A percentile compares a stretch with the other conserved stretches of the same genome.
Conservation (phyloP, 2,113 vertebrate genomes). For the Galemys pyrenaicus region DNA sequence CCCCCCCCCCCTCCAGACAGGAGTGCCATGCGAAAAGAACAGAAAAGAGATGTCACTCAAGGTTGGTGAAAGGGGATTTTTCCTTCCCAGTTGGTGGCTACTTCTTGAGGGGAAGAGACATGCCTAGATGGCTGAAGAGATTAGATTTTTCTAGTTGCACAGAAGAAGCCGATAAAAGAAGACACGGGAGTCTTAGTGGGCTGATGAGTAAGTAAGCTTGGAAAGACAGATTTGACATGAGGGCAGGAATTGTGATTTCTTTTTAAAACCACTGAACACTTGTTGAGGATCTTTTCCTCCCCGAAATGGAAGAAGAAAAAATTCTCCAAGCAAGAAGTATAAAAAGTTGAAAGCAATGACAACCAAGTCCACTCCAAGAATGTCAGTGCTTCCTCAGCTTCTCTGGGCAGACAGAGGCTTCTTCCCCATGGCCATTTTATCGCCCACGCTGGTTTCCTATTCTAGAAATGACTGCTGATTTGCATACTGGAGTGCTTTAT, state of each 20-base stretch:
- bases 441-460: not conserved
- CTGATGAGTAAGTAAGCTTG: constrained; percentile 35
- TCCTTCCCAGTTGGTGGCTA: constrained; percentile 58
- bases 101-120: constrained; percentile 71
- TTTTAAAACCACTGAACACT: constrained; percentile 5
- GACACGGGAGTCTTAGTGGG: not conserved
- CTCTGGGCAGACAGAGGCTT: not conserved
- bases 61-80: constrained; percentile 45
- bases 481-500: constrained; percentile 16
- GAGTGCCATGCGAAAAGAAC: constrained; percentile 69
- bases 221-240: constrained; percentile 2
- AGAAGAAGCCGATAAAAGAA: constrained; percentile 64
- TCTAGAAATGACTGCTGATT: constrained; percentile 28
- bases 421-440: not conserved
- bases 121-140: constrained; percentile 44
- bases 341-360: not conserved
- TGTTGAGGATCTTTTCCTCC: constrained; percentile 36
- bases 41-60: constrained; percentile 57
- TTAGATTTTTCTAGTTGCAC: constrained; percentile 20
- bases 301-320: constrained; percentile 58
- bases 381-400: constrained; percentile 1
- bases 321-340: constrained; percentile 11
- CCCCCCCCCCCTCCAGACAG: constrained; percentile 77
- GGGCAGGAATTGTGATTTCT: not conserved
- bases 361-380: constrained; percentile 14